Evolutionary conservation across 2,888 invertebrate genomes (phyloP).

Genomic region (Netelia inedita): DNA sequence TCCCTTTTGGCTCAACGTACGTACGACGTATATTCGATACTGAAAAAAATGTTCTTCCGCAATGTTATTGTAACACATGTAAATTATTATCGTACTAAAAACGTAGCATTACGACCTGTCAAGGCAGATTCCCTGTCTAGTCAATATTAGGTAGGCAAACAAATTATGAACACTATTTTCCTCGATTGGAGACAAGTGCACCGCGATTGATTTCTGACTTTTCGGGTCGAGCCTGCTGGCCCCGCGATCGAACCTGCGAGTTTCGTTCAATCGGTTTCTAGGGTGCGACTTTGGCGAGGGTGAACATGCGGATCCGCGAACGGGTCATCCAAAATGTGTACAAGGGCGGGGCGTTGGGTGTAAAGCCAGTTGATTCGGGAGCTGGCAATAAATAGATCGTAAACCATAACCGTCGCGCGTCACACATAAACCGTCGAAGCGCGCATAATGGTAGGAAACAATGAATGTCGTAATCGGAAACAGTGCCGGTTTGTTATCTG

Average conservation of each 20-base stretch:
- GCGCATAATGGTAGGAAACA: slow-evolving; percentile 85
- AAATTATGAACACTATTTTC: slow-evolving; percentile 76
- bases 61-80: slow-evolving; percentile 53
- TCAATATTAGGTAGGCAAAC: slow-evolving; percentile 83
- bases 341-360: slow-evolving; percentile 69
- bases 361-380: slow-evolving; percentile 74
- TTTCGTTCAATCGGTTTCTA: slow-evolving; percentile 44
- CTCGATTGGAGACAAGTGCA: slow-evolving; percentile 37
- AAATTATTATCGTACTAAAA: slow-evolving; percentile 48
- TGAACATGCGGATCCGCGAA: slow-evolving; percentile 41
- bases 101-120: slow-evolving; percentile 66
- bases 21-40: slow-evolving; percentile 29
- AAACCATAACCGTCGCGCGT: slow-evolving; percentile 81
- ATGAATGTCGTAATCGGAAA: slow-evolving; percentile 85
- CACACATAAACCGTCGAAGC: slow-evolving; percentile 84
- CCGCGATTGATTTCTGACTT: not conserved
- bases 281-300: slow-evolving; percentile 9
- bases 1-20: slow-evolving; percentile 28
- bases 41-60: slow-evolving; percentile 29
- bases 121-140: slow-evolving; percentile 83
- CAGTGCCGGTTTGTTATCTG: slow-evolving; percentile 85
- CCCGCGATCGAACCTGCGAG: slow-evolving; percentile 18
- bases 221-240: slow-evolving; percentile 10
- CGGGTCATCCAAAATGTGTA: slow-evolving; percentile 58
- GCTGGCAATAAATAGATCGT: slow-evolving; percentile 80